Evolutionary conservation across 2,797 vertebrate species (phyloP).

Genomic region (Pantherophis alleghaniensis): DNA sequence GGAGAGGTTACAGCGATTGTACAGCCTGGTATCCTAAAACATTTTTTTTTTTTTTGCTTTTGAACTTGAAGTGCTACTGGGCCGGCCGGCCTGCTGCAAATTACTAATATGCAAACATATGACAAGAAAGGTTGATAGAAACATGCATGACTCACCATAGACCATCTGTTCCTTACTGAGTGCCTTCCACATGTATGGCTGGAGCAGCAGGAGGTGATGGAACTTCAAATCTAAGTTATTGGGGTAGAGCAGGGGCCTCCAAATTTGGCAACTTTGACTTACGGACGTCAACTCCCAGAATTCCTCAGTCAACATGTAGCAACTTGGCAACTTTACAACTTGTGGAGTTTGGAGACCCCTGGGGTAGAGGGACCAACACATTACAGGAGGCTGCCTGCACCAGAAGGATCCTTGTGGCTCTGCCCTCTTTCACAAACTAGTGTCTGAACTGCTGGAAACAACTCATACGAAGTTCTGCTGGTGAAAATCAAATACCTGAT

Average conservation of each 20-base stretch:
- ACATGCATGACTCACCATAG: background rate
- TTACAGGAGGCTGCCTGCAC: background rate
- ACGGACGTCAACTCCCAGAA: background rate
- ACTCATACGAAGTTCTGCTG: background rate
- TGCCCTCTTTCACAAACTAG: background rate
- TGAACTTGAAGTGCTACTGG: background rate
- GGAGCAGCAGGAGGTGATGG: background rate
- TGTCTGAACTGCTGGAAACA: fast-evolving
- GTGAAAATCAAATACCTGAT: background rate
- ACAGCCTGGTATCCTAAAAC: background rate
- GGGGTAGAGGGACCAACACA: background rate
- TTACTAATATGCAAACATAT: background rate
- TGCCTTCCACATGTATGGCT: background rate
- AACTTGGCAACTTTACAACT: background rate
- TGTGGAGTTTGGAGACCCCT: background rate
- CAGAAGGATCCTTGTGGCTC: background rate
- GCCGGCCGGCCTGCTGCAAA: background rate
- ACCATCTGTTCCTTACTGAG: background rate
- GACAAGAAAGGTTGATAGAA: background rate
- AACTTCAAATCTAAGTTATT: background rate
- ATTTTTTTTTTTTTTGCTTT: background rate
- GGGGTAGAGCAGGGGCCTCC: background rate
- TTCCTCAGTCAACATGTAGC: background rate
- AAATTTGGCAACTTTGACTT: background rate
- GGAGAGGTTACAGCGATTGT: background rate